Evolutionary conservation across 64 coral and sea anemone genomes (phyloP).

Genomic region (Cladopsammia gracilis): DNA sequence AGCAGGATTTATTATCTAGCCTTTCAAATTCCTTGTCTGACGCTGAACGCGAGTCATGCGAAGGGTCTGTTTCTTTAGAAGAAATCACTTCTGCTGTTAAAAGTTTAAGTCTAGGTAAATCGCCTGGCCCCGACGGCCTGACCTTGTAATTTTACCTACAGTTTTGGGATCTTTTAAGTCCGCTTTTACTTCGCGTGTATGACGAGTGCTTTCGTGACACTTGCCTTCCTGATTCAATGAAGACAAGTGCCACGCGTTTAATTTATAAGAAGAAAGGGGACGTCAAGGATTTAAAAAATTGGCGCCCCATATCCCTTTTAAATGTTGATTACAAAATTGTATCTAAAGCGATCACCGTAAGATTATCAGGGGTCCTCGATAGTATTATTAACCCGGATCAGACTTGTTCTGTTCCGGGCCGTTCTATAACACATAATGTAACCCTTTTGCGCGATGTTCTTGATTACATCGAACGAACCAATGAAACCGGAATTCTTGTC

Average conservation of each 20-base stretch:
- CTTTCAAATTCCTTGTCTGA: too few species aligned
- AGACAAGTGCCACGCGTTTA: not conserved
- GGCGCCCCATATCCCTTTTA: slow-evolving; percentile 22
- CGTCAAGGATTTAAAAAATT: slow-evolving; percentile 10
- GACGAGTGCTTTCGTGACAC: not conserved
- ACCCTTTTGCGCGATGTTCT: not conserved
- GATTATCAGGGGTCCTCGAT: not conserved
- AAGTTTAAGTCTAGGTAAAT: not conserved
- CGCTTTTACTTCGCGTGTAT: not conserved
- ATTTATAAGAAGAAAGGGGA: not conserved
- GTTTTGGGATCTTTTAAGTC: slow-evolving; percentile 26
- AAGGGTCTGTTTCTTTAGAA: too few species aligned
- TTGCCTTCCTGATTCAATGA: not conserved
- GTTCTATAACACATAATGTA: not conserved
- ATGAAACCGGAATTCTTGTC: not conserved
- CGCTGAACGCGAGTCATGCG: too few species aligned
- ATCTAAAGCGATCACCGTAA: not conserved
- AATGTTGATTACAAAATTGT: slow-evolving; percentile 32
- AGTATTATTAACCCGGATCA: not conserved
- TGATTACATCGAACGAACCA: not conserved
- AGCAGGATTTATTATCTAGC: too few species aligned
- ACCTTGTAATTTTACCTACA: slow-evolving; percentile 38
- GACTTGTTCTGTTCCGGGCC: slow-evolving; percentile 1
- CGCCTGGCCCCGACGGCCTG: slow-evolving; percentile 34
- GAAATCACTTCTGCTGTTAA: too few species aligned